phyloP scores from a whole-genome alignment of 2,888 invertebrate genomes.

The Xestia c-nigrum region DNA sequence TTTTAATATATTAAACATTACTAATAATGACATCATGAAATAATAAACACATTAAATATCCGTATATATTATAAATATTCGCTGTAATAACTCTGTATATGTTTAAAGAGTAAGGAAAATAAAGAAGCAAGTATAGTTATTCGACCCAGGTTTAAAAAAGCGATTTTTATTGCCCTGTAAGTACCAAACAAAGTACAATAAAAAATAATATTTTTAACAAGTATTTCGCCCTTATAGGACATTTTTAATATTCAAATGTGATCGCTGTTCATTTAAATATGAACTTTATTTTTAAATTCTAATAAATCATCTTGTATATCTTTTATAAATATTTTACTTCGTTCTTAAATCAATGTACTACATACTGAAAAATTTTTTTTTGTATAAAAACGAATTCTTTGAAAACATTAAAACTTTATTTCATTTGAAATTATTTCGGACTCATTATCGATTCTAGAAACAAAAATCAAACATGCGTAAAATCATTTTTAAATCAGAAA shows the following conservation, averaged over 20 bases:
- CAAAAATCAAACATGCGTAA: neutral
- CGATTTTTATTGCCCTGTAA: neutral
- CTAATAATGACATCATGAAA: neutral
- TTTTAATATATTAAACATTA: neutral
- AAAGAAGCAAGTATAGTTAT: neutral
- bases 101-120: neutral
- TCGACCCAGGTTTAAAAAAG: neutral
- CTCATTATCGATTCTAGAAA: neutral
- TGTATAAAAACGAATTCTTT: neutral
- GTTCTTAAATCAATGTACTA: no score
- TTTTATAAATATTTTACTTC: no score
- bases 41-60: slow-evolving; percentile 22
- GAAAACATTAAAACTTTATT: neutral
- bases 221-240: slow-evolving; percentile 10
- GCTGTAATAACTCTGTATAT: slow-evolving; percentile 2
- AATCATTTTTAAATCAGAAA: neutral
- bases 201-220: slow-evolving; percentile 10
- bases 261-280: neutral
- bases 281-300: neutral
- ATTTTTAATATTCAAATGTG: neutral
- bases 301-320: neutral
- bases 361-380: neutral
- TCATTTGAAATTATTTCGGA: neutral
- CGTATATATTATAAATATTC: neutral
- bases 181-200: slow-evolving; percentile 12